Evolutionary conservation across 2,797 vertebrate genomes (phyloP).

Genomic region (Catamblyrhynchus diadema): DNA sequence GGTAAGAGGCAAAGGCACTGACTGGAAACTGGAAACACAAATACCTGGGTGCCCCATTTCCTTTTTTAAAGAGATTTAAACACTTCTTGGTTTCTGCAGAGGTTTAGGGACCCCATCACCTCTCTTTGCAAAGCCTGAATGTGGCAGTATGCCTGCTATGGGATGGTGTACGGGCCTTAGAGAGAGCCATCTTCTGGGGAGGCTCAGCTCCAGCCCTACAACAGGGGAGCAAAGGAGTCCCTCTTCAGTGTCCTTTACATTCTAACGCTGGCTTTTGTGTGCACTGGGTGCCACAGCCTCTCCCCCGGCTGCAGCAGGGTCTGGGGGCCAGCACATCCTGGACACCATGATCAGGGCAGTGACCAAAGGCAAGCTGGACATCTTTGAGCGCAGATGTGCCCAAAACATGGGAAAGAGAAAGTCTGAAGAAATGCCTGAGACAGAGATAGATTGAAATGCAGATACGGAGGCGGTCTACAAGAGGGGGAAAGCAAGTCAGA

Average conservation of each 20-base stretch:
- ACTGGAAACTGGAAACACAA: neutral
- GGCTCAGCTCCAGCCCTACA: neutral
- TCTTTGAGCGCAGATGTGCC: neutral
- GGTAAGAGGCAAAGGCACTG: neutral
- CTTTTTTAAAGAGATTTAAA: neutral
- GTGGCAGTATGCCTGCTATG: fast-evolving
- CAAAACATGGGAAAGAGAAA: neutral
- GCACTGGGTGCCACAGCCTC: neutral
- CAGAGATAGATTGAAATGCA: neutral
- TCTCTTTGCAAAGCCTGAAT: neutral
- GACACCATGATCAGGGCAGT: too few relatives aligned
- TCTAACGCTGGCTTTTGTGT: neutral
- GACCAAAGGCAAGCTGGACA: neutral
- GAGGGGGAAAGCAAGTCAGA: neutral
- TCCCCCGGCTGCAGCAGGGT: neutral
- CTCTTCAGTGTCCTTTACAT: neutral
- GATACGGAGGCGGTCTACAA: neutral
- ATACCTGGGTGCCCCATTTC: neutral
- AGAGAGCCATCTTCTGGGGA: neutral
- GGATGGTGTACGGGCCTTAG: fast-evolving
- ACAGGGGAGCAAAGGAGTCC: neutral
- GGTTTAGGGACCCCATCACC: fast-evolving
- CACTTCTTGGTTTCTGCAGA: neutral
- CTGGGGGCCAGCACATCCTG: neutral
- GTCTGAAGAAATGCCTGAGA: neutral